Conservation (phyloP, 2,797 vertebrate species). For the Cirrhinus molitorella region DNA sequence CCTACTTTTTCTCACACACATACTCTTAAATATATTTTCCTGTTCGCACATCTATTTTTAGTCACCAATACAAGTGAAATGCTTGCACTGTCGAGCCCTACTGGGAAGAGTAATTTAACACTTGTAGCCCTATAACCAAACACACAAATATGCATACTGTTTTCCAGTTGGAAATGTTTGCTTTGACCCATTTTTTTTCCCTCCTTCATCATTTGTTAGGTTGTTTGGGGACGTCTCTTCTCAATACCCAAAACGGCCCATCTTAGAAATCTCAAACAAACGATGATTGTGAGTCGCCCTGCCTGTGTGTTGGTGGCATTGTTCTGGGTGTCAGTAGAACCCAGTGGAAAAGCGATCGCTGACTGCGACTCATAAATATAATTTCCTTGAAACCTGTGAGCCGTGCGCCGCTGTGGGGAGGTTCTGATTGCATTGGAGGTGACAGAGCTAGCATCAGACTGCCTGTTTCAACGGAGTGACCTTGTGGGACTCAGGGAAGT, state of each 20-base stretch:
- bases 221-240: constrained; percentile 18
- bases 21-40: not conserved
- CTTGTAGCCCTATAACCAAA: not conserved
- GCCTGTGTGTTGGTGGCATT: constrained; percentile 9
- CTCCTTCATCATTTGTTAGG: constrained; percentile 28
- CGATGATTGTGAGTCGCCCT: not conserved
- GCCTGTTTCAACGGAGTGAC: constrained; percentile 44
- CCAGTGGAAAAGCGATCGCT: constrained; percentile 50
- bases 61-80: not conserved
- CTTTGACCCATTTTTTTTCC: constrained; percentile 22
- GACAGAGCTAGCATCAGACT: constrained; percentile 26
- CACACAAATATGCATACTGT: not conserved
- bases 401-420: constrained; percentile 28
- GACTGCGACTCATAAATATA: constrained; percentile 56
- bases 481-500: constrained; percentile 47
- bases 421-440: constrained; percentile 54
- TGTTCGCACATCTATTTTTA: not conserved
- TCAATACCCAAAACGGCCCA: constrained; percentile 21
- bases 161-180: not conserved
- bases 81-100: not conserved
- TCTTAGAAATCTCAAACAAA: constrained; percentile 48
- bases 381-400: constrained; percentile 56
- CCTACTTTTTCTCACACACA: not conserved
- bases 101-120: constrained; percentile 1
- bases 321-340: constrained; percentile 41